These are phyloP conservation scores for Macrotus californicus DNA, from an alignment of 2,113 vertebrate species.

Conservation along the genomic window DNA sequence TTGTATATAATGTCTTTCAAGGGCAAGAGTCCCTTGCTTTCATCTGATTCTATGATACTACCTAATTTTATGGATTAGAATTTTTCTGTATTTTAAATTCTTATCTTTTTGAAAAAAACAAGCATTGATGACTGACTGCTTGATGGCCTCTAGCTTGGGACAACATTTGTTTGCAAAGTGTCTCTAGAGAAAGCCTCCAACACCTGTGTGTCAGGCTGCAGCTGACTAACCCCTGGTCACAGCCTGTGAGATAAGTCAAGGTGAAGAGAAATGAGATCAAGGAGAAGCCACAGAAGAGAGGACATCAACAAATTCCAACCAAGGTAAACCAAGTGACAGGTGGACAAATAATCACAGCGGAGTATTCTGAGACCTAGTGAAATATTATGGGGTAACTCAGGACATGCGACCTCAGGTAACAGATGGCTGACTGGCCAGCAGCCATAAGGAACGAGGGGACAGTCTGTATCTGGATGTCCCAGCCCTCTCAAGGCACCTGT, in stretches of 20 bases:
- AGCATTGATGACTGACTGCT: rapidly evolving
- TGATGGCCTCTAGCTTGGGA: not conserved
- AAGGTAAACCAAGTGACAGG: not conserved
- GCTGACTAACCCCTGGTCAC: no score
- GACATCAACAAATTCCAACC: not conserved
- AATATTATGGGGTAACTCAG: no score
- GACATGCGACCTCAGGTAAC: no score
- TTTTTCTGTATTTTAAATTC: not conserved
- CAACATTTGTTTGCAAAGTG: not conserved
- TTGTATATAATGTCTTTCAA: rapidly evolving
- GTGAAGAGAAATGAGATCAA: not conserved
- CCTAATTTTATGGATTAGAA: not conserved
- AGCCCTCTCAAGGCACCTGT: no score
- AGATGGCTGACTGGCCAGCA: no score
- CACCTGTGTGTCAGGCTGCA: not conserved
- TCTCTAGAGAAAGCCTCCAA: not conserved
- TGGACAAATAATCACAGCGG: not conserved
- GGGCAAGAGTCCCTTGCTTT: not conserved
- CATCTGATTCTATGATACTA: not conserved
- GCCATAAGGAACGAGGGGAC: no score
- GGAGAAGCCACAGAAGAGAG: not conserved
- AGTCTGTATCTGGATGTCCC: no score
- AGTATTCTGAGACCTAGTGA: not conserved
- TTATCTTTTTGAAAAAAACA: not conserved
- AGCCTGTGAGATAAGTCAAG: not conserved